These are phyloP conservation scores for Aleiodes sp. DNA, from an alignment of 1,140 invertebrate genomes.

Conservation along the genomic window DNA sequence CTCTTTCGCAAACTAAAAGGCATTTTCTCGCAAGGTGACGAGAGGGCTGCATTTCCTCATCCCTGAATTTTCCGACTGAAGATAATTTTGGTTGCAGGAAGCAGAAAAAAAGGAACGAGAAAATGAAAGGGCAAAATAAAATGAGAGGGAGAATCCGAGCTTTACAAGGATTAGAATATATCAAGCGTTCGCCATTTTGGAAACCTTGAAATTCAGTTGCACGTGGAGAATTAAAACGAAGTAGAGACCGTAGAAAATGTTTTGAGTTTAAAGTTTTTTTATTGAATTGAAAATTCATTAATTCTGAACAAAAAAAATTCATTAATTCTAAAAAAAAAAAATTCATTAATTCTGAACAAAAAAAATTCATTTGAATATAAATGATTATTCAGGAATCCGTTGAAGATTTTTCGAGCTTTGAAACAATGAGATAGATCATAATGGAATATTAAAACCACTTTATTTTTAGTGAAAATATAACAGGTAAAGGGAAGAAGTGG, in stretches of 20 bases:
- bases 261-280: no score
- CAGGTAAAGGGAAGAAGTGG: background rate
- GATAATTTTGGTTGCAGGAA: background rate
- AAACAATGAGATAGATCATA: no score
- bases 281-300: no score
- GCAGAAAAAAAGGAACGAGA: background rate
- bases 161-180: slow-evolving; percentile 21
- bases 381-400: no score
- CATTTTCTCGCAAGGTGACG: slow-evolving; percentile 2
- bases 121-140: background rate
- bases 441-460: background rate
- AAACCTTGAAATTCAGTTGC: background rate
- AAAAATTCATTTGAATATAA: no score
- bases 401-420: no score
- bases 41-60: background rate
- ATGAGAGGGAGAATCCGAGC: background rate
- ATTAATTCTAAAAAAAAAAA: no score
- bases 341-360: no score
- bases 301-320: no score
- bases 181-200: slow-evolving; percentile 14
- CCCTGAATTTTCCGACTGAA: background rate
- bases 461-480: background rate
- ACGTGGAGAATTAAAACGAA: background rate
- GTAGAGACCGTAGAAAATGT: no score
- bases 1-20: background rate